Percentiles rank a stretch among this genome's conserved stretches.
Evolutionary conservation across 2,113 vertebrate genomes (phyloP).

Genomic region (Callithrix jacchus): DNA sequence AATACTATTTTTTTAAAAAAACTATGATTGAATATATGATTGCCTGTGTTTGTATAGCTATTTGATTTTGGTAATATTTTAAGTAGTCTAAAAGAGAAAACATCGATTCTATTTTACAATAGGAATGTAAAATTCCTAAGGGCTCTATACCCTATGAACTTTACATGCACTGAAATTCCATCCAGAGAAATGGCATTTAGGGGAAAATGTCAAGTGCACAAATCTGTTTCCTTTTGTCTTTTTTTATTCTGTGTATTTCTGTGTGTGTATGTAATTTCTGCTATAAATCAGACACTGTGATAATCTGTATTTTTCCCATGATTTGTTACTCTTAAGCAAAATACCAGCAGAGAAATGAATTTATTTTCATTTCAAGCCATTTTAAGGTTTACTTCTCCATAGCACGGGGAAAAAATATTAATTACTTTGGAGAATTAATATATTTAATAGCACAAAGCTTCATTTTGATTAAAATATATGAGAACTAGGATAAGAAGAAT

Average conservation of each 20-base stretch:
- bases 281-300: neutral
- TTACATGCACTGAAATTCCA: neutral
- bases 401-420: neutral
- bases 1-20: neutral
- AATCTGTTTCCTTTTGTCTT: neutral
- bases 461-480: neutral
- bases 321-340: neutral
- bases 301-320: neutral
- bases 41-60: neutral
- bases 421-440: neutral
- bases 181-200: neutral
- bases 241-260: neutral
- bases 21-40: neutral
- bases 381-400: neutral
- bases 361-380: neutral
- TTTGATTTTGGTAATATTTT: constrained; percentile 20
- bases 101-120: neutral
- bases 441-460: neutral
- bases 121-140: neutral
- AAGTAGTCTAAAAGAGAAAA: constrained; percentile 1
- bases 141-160: neutral
- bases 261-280: neutral
- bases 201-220: neutral
- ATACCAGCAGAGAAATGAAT: neutral
- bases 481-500: neutral